Percentiles rank a stretch among this genome's conserved stretches.
Conservation (phyloP, 2,113 vertebrate genomes). For the Pterocles orientalis region DNA sequence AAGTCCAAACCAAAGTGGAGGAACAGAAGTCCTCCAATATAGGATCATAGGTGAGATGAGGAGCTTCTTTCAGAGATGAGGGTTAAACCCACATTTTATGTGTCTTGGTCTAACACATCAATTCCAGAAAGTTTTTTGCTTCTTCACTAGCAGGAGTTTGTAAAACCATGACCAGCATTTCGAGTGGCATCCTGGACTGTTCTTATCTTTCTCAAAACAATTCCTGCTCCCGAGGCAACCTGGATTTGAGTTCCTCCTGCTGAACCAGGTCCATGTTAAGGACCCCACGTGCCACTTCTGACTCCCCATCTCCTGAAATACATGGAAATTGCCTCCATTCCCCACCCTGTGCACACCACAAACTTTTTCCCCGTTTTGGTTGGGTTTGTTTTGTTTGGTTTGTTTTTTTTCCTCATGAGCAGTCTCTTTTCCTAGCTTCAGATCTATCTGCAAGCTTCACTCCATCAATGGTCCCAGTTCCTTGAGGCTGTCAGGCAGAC, state of each 20-base stretch:
- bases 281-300: background rate
- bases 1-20: background rate
- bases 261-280: background rate
- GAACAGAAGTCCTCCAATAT: background rate
- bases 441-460: background rate
- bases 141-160: background rate
- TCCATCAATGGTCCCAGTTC: background rate
- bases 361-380: too few relatives aligned
- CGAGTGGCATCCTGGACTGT: fast-evolving
- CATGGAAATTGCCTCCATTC: background rate
- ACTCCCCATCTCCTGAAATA: background rate
- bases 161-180: background rate
- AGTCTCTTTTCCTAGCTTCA: background rate
- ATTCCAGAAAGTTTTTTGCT: background rate
- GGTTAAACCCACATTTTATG: background rate
- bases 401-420: background rate
- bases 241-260: background rate
- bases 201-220: background rate
- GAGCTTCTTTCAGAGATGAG: background rate
- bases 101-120: background rate
- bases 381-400: too few relatives aligned
- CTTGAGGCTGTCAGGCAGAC: background rate
- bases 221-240: background rate
- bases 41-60: background rate
- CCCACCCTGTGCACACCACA: background rate